Base-by-base conservation (phyloP, 1,140 invertebrate species). In the Temnothorax curvispinosus region DNA sequence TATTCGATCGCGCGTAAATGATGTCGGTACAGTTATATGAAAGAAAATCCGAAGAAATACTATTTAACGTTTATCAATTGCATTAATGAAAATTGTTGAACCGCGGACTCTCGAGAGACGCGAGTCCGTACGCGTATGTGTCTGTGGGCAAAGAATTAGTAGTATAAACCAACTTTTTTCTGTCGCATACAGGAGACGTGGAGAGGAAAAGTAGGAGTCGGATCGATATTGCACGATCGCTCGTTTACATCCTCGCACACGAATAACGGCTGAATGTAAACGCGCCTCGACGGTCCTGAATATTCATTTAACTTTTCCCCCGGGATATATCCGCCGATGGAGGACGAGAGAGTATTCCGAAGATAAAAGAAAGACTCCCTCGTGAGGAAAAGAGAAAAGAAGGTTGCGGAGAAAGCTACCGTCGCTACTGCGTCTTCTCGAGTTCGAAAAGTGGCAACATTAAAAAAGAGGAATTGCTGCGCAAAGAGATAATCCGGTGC, bases 221-320 rank as follows among this genome's bases (percentile, higher is more conserved):
- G 74, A 54, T 85, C 82, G 82, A 85, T 85, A 54, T 77, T 44
- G 72, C 58, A 32, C 60, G 41, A 76, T 85, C 72, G 56, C 38
- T 72, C 67, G 82, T 85, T 85, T 85, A 77, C 82, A 85, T 85
- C 47, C 44, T 65, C 35, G 82, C 71, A 52, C 58, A 65, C 82
- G 60, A 60, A 67, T 47, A 74, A n/a, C 64, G 21, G 67, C 60
- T 77, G 72, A 64, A 85, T 77, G 72, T 77, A 77, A 75, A 85
- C 74, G 60, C 32, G 71, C 56, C 47, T 62, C 56, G 72, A 85
- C 58, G 58, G 21, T 78, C 74, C 74, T 85, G 82, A 78, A 85
- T 78, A 78, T 85, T 85, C 82, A 85, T 85, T 85, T 85, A 85
- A 85, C 82, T 85, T 85, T 85, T 44, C 71, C 38, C 60, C 15